Percentiles rank a stretch among this genome's conserved stretches.
Evolutionary conservation across 92 coral and sea anemone species (phyloP).

Genomic region (Parazoanthus atlanticus): DNA sequence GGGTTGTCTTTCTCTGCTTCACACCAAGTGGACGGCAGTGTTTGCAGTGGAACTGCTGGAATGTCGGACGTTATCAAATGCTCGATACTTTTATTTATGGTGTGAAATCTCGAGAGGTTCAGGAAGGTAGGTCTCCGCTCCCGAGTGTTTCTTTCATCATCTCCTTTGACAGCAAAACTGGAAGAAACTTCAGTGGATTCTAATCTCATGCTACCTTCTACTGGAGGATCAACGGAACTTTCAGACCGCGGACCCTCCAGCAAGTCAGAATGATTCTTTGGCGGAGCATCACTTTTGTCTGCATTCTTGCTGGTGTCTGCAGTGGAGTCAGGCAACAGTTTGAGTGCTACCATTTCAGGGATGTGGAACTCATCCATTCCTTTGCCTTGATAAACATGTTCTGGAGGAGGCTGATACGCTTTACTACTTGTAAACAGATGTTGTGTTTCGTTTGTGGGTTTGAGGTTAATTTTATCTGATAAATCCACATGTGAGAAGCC

Average conservation of each 20-base stretch:
- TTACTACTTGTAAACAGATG: neutral
- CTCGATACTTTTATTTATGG: neutral
- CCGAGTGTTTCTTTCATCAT: neutral
- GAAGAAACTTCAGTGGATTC: neutral
- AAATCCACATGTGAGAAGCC: neutral
- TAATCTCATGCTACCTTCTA: neutral
- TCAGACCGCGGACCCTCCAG: neutral
- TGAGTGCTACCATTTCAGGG: neutral
- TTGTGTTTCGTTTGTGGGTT: neutral
- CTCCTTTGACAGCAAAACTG: neutral
- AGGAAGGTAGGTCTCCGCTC: constrained; percentile 9
- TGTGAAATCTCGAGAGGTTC: neutral
- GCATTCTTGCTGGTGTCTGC: neutral
- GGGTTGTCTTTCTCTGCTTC: neutral
- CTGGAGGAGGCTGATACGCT: neutral
- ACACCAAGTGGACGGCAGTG: neutral
- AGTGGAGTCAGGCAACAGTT: neutral
- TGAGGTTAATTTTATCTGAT: neutral
- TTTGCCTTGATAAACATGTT: neutral
- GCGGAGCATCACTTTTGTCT: neutral
- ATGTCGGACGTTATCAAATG: neutral
- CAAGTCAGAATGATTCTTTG: neutral
- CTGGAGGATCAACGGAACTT: neutral
- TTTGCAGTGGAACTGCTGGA: neutral
- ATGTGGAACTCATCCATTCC: neutral